Evolutionary conservation across 1,140 invertebrate genomes (phyloP).

Genomic region (Zophobas morio): DNA sequence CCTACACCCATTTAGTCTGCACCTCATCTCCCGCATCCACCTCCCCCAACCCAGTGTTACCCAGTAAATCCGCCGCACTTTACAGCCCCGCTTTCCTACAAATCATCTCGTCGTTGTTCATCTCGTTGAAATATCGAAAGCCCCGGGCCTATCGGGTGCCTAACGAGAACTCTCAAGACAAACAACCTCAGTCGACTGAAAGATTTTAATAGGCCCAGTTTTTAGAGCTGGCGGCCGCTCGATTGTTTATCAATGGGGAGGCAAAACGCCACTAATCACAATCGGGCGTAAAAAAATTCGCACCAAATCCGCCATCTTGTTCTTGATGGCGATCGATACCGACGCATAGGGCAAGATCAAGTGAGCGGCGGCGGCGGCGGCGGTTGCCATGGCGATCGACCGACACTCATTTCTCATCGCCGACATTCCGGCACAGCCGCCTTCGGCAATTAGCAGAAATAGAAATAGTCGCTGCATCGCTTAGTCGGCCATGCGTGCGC

Average conservation of each 20-base stretch:
- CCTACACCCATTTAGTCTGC: no score
- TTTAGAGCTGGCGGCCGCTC: slow-evolving; percentile 60
- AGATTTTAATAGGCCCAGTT: slow-evolving; percentile 65
- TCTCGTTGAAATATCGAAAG: slow-evolving; percentile 58
- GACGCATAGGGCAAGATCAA: slow-evolving; percentile 50
- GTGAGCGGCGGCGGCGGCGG: slow-evolving; percentile 54
- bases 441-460: slow-evolving; percentile 67
- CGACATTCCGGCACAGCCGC: slow-evolving; percentile 63
- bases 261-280: slow-evolving; percentile 7
- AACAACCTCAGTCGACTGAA: slow-evolving; percentile 63
- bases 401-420: slow-evolving; percentile 65
- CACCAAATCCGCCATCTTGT: slow-evolving; percentile 56
- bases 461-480: slow-evolving; percentile 62
- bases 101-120: slow-evolving; percentile 56
- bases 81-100: slow-evolving; percentile 34
- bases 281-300: slow-evolving; percentile 7
- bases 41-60: no score
- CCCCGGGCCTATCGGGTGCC: slow-evolving; percentile 51
- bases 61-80: no score
- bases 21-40: no score
- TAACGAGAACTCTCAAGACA: slow-evolving; percentile 58
- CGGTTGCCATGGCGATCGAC: slow-evolving; percentile 65
- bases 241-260: slow-evolving; percentile 61
- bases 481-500: no score
- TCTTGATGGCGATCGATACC: slow-evolving; percentile 56